Conservation (phyloP, 2,888 invertebrate species). For the Acronicta aceris region DNA sequence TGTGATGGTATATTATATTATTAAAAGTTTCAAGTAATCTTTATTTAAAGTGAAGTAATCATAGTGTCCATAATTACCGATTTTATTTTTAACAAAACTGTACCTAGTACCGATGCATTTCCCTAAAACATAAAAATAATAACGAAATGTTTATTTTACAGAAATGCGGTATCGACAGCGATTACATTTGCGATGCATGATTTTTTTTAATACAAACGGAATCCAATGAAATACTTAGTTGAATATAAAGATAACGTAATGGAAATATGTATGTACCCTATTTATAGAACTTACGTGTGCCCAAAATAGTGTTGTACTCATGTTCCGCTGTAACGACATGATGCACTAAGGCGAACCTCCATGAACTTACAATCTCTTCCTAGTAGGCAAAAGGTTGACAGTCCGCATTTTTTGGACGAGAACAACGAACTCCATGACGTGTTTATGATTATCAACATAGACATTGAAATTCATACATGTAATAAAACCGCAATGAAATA, state of each 20-base stretch:
- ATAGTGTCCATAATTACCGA: too few species aligned
- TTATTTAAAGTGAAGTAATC: too few species aligned
- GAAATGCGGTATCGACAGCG: neutral
- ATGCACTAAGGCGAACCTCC: constrained; percentile 60
- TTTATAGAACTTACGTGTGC: constrained; percentile 27
- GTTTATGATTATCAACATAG: constrained; percentile 24
- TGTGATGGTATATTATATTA: too few species aligned
- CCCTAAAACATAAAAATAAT: too few species aligned
- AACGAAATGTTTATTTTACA: too few species aligned
- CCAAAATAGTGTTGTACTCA: constrained; percentile 8
- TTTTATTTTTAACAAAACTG: too few species aligned
- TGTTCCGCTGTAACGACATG: constrained; percentile 8
- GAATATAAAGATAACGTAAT: neutral
- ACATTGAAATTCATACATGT: constrained; percentile 25
- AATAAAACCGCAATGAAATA: constrained; percentile 6
- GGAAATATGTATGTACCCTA: constrained; percentile 8
- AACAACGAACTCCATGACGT: constrained; percentile 38
- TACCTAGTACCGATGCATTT: too few species aligned
- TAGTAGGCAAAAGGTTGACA: constrained; percentile 58
- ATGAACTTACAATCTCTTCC: constrained; percentile 79
- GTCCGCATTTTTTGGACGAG: constrained; percentile 40
- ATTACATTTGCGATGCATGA: neutral
- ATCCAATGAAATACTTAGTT: too few species aligned
- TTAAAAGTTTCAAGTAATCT: too few species aligned
- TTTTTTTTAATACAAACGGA: neutral